Base-by-base conservation (phyloP, 2,113 vertebrate genomes). In the Glaucidium brasilianum region DNA sequence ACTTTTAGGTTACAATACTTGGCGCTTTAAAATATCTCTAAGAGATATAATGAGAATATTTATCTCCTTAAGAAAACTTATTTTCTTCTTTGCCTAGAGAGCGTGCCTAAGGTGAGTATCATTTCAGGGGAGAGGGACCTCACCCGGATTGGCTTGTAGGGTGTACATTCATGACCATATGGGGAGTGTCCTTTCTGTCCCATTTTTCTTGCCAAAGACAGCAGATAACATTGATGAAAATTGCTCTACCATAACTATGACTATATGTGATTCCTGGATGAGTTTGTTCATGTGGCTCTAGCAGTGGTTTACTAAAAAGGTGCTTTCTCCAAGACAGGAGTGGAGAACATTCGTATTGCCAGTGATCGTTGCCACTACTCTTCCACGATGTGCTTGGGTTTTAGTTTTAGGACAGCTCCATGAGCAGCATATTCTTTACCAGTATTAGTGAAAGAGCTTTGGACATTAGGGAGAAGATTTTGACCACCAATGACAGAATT, bases 381-480 rank as follows among this genome's bases (percentile, higher is more conserved):
- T 55, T 66, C 23, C 19, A 43, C 0, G 0, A 19, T 23, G n/a
- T 0, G 1, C 58, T 37, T 45, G 3, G 5, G 12, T 76, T 56
- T 45, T 12, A 32, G 21, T 41, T 22, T 21, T 45, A 41, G 45
- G 58, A 58, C 6, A 72, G 11, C 3, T 29, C 56, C 35, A 50
- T 7, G 45, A 84, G 15, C 43, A 59, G 18, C 23, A 45, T 32
- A 32, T n/a, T 59, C 56, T 69, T 47, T 62, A 58, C 10, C n/a
- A 60, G 35, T 20, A 25, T 23, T 60, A 75, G 25, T 9, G 18
- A 71, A 79, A 39, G 43, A 45, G 11, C 18, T 84, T 56, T 34
- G 35, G 35, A 50, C 19, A 41, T 39, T 29, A 66, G 8, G 23
- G 27, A 69, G 37, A 68, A 63, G 49, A 52, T 41, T 62, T 69